phyloP scores from a whole-genome alignment of 2,888 invertebrate genomes.

The Pecten maximus region DNA sequence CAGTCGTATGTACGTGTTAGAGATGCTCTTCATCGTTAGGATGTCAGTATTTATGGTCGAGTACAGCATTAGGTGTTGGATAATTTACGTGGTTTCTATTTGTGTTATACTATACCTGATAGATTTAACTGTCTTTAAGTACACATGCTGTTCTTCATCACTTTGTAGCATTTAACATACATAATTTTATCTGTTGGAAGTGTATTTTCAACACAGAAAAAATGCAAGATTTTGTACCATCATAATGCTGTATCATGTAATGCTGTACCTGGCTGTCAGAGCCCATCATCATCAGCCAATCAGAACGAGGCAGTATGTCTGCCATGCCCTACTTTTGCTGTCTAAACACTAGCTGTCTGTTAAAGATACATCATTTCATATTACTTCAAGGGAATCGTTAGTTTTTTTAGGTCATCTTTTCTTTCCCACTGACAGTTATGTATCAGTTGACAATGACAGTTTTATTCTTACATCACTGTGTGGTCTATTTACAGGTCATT shows the following conservation, averaged over 20 bases:
- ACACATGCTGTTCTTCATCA: background rate
- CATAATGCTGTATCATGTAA: background rate
- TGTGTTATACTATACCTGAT: background rate
- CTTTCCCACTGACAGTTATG: background rate
- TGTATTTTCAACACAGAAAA: background rate
- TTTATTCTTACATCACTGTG: background rate
- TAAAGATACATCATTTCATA: background rate
- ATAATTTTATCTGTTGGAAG: no score
- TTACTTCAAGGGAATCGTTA: background rate
- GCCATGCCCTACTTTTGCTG: background rate
- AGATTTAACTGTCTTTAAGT: constrained; percentile 1
- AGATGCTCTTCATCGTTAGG: background rate
- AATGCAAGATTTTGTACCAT: background rate
- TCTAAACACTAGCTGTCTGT: background rate
- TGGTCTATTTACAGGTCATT: no score
- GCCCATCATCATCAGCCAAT: background rate
- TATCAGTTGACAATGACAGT: no score
- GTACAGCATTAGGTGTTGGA: background rate
- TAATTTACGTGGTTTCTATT: background rate
- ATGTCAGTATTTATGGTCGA: background rate
- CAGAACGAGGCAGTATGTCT: background rate
- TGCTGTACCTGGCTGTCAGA: background rate
- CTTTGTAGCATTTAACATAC: background rate
- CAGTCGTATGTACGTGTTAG: background rate
- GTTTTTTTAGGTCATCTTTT: background rate